These are phyloP conservation scores for Gobionotothen gibberifrons DNA, from an alignment of 2,797 vertebrate species.

Conservation along the genomic window DNA sequence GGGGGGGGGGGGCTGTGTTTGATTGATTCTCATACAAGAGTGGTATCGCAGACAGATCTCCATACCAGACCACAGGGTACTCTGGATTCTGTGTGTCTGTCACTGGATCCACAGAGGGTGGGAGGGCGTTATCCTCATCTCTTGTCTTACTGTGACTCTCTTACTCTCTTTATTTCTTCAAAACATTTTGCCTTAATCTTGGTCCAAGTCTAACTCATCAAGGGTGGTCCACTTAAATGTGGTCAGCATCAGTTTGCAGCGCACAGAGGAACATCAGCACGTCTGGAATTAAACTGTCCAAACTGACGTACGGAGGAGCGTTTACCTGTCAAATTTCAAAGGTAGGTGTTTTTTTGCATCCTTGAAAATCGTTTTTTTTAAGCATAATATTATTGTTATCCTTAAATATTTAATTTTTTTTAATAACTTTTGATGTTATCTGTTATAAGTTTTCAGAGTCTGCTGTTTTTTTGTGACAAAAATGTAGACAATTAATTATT, in stretches of 20 bases:
- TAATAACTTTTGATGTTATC: neutral
- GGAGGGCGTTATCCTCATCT: constrained; percentile 46
- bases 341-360: constrained; percentile 62
- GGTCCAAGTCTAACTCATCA: constrained; percentile 40
- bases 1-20: constrained; percentile 50
- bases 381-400: neutral
- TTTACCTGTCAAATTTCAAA: constrained; percentile 38
- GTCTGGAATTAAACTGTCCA: constrained; percentile 66
- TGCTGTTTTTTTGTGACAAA: neutral
- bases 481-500: neutral
- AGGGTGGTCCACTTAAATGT: constrained; percentile 58
- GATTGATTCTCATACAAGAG: constrained; percentile 81
- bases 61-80: constrained; percentile 70
- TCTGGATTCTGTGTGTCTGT: constrained; percentile 64
- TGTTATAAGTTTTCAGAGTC: neutral
- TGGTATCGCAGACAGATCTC: constrained; percentile 78
- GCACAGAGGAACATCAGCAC: constrained; percentile 48
- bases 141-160: constrained; percentile 30
- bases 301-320: constrained; percentile 30
- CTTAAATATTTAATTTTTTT: neutral
- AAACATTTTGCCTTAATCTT: constrained; percentile 7
- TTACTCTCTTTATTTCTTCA: neutral
- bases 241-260: constrained; percentile 53
- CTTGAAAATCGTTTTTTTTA: neutral
- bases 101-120: constrained; percentile 55